These are phyloP conservation scores for Nematostella vectensis DNA, from an alignment of 92 coral and sea anemone species.

Conservation along the genomic window DNA sequence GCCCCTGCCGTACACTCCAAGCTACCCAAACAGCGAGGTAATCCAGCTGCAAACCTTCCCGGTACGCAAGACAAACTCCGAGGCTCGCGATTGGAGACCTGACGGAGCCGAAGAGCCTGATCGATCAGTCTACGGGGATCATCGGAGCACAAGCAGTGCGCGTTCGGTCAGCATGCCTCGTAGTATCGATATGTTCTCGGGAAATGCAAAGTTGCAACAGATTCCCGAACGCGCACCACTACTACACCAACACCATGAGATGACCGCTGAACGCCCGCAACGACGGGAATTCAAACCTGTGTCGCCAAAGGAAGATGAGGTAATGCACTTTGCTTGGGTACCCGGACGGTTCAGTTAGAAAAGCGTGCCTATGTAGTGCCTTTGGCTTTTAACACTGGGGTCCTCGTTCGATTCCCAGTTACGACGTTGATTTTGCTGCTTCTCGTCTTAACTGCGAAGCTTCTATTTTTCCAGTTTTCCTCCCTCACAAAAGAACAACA, in stretches of 20 bases:
- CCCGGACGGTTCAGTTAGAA: too few species aligned
- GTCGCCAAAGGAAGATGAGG: too few species aligned
- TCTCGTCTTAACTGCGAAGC: too few species aligned
- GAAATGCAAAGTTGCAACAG: conserved; percentile 43
- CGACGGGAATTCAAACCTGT: too few species aligned
- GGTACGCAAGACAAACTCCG: conserved; percentile 38
- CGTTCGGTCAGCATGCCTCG: conserved; percentile 24
- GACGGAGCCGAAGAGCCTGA: conserved; percentile 98
- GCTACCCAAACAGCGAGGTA: conserved; percentile 36
- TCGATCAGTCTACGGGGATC: conserved; percentile 40
- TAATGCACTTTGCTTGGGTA: too few species aligned
- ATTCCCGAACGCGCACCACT: conserved; percentile 79
- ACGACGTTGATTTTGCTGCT: too few species aligned
- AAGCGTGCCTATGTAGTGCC: too few species aligned
- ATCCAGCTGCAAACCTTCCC: conserved; percentile 61
- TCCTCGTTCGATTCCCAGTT: too few species aligned
- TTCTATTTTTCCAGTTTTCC: too few species aligned
- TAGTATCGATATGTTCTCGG: conserved; percentile 37
- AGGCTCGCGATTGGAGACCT: conserved; percentile 75
- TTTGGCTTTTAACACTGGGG: too few species aligned
- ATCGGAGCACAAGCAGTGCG: conserved; percentile 20
- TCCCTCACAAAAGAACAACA: too few species aligned
- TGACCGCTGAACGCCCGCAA: too few species aligned
- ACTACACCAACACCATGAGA: conserved; percentile 18
- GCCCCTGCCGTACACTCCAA: conserved; percentile 69